phyloP scores from a whole-genome alignment of 64 coral and sea anemone genomes.

The Montipora efflorescens region DNA sequence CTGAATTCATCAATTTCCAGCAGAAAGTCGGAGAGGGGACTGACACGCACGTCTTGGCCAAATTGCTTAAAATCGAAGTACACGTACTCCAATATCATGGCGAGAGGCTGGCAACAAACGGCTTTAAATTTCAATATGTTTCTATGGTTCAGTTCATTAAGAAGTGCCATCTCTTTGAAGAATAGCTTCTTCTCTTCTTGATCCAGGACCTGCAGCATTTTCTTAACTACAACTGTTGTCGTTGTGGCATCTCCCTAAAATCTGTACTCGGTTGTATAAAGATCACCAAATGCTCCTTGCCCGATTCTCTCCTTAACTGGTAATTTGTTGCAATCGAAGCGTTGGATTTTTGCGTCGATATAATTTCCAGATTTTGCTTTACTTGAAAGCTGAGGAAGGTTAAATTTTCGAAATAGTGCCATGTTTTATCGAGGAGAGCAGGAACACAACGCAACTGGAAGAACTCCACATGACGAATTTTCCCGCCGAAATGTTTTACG shows the following conservation, averaged over 20 bases:
- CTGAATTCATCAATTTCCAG: conserved; percentile 5
- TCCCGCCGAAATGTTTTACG: too few relatives aligned
- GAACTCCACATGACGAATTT: too few relatives aligned
- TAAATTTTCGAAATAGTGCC: too few relatives aligned
- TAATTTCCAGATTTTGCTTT: too few relatives aligned
- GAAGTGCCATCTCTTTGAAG: background rate
- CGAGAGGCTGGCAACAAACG: conserved; percentile 12
- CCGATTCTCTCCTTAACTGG: background rate
- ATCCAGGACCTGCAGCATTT: too few relatives aligned
- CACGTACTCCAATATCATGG: background rate
- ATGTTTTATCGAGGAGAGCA: too few relatives aligned
- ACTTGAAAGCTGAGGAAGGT: too few relatives aligned
- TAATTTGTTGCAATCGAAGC: background rate
- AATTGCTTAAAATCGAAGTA: conserved; percentile 3
- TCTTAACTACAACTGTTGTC: background rate
- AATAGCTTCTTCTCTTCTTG: too few relatives aligned
- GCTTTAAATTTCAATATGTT: conserved; percentile 1
- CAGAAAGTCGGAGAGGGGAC: background rate
- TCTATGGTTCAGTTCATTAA: background rate
- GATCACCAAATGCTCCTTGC: background rate
- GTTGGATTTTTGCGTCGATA: background rate
- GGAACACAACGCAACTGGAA: background rate
- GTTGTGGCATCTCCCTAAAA: background rate
- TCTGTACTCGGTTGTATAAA: background rate
- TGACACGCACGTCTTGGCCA: background rate